Evolutionary conservation across 2,113 vertebrate species (phyloP).

Genomic region (Osmerus mordax): DNA sequence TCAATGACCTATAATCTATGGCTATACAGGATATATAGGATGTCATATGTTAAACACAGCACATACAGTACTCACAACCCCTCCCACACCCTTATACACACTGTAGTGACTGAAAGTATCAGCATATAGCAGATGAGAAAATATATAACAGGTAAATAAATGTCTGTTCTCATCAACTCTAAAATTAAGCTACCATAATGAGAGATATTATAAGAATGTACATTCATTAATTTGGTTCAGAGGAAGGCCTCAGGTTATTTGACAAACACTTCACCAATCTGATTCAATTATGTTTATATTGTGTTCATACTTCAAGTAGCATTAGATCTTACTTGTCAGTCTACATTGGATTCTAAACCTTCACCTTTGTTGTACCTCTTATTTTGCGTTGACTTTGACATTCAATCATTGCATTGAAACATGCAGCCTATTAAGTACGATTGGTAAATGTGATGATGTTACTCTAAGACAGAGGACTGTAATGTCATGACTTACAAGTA

Average conservation of each 20-base stretch:
- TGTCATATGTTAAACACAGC: background rate
- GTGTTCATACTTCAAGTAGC: background rate
- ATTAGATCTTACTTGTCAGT: background rate
- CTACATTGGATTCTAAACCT: background rate
- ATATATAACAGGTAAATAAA: slow-evolving; percentile 10
- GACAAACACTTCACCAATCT: background rate
- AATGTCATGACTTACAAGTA: no score
- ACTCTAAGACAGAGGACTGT: no score
- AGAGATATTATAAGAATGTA: slow-evolving; percentile 6
- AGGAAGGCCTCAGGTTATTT: slow-evolving; percentile 28
- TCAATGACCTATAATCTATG: background rate
- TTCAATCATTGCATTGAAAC: no score
- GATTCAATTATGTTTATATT: background rate
- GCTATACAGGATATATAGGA: background rate
- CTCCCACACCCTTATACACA: background rate
- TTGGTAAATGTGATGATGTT: no score
- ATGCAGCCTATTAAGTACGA: no score
- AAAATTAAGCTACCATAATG: slow-evolving; percentile 19
- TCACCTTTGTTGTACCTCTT: no score
- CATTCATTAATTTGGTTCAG: slow-evolving; percentile 36
- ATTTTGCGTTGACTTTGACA: no score
- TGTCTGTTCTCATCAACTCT: slow-evolving; percentile 11
- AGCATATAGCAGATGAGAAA: slow-evolving; percentile 18
- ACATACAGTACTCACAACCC: background rate
- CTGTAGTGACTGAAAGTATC: background rate